These are phyloP conservation scores for Ursus arctos DNA, from an alignment of 2,113 vertebrate genomes.

Conservation along the genomic window DNA sequence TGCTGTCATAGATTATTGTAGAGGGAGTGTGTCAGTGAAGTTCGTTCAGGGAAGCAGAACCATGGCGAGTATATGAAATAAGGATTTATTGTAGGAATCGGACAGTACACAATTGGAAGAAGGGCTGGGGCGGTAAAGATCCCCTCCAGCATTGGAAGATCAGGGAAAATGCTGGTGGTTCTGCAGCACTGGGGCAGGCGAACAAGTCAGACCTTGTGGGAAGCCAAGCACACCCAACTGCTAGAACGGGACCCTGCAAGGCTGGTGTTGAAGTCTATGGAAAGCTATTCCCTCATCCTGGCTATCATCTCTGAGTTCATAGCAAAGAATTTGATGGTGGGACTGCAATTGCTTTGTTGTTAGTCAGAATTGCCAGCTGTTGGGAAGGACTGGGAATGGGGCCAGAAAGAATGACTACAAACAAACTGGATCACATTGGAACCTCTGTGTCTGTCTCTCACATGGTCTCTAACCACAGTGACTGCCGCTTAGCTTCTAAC, in stretches of 20 bases:
- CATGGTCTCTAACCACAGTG: background rate
- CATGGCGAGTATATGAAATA: background rate
- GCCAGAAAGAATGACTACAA: background rate
- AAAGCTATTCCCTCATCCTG: background rate
- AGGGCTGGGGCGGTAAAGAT: background rate
- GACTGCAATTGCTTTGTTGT: background rate
- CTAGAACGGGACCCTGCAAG: too few species aligned
- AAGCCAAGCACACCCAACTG: background rate
- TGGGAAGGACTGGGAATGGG: background rate
- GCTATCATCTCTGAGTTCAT: background rate
- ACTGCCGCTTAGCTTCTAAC: background rate
- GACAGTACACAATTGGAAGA: background rate
- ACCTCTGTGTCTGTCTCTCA: background rate
- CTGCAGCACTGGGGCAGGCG: background rate
- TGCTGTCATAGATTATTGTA: background rate
- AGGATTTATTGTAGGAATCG: background rate
- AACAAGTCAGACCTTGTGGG: background rate
- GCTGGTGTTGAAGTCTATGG: background rate
- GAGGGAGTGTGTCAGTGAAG: background rate
- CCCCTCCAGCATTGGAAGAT: background rate
- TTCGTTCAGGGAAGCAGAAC: background rate
- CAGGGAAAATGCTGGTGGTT: background rate
- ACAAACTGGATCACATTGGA: background rate
- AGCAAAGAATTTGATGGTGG: background rate
- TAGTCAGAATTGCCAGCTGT: background rate